phyloP scores from a whole-genome alignment of 2,888 invertebrate genomes.

The Drosophila yooni region DNA sequence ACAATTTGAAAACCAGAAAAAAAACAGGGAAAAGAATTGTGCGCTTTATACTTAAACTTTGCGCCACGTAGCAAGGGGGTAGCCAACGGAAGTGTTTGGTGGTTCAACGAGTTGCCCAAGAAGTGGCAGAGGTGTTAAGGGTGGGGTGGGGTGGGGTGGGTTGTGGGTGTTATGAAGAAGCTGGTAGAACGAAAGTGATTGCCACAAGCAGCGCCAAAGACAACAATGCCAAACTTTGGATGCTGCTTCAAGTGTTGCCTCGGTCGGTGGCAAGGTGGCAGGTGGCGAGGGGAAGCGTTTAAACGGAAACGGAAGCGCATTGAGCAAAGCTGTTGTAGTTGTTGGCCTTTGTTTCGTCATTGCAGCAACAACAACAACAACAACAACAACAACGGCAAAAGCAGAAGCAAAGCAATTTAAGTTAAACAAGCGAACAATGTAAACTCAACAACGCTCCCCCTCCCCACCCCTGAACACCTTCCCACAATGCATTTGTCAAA shows the following conservation, averaged over 20 bases:
- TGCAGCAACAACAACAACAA: slow-evolving; percentile 19
- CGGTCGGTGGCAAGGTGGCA: background rate
- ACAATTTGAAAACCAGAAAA: slow-evolving; percentile 13
- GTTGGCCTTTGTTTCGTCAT: slow-evolving; percentile 75
- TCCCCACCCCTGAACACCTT: background rate
- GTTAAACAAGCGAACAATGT: slow-evolving; percentile 73
- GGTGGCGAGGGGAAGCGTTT: background rate
- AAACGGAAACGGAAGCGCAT: slow-evolving; percentile 79
- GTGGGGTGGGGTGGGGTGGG: background rate
- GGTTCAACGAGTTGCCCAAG: slow-evolving; percentile 51
- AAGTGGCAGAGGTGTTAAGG: background rate
- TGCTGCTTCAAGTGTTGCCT: slow-evolving; percentile 7
- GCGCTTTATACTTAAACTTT: slow-evolving; percentile 66
- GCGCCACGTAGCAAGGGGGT: slow-evolving; percentile 30
- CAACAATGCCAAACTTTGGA: slow-evolving; percentile 76
- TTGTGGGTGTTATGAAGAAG: slow-evolving; percentile 8
- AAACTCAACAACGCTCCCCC: slow-evolving; percentile 1
- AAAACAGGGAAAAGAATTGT: slow-evolving; percentile 33
- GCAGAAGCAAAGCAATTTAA: slow-evolving; percentile 75
- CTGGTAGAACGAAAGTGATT: slow-evolving; percentile 70
- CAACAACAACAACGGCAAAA: background rate
- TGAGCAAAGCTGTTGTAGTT: slow-evolving; percentile 79
- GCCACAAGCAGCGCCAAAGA: slow-evolving; percentile 74
- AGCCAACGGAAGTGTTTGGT: slow-evolving; percentile 72
- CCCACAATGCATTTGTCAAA: slow-evolving; percentile 71